phyloP scores from a whole-genome alignment of 2,888 invertebrate genomes.

The Platerodrilus igneus region DNA sequence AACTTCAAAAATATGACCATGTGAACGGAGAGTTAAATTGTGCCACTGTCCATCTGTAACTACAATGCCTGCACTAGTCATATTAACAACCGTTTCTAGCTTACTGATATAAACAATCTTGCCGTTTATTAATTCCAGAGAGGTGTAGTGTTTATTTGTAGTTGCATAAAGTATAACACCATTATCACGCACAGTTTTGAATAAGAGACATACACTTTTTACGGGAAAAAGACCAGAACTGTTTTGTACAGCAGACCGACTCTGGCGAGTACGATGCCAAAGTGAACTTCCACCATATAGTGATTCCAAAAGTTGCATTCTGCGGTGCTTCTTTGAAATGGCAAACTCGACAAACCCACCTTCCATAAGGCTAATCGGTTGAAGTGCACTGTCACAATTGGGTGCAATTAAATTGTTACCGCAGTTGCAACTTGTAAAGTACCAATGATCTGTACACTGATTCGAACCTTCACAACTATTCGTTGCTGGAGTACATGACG shows the following conservation, averaged over 20 bases:
- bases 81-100: slow-evolving; percentile 73
- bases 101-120: slow-evolving; percentile 76
- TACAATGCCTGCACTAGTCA: slow-evolving; percentile 64
- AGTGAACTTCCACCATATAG: slow-evolving; percentile 69
- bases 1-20: slow-evolving; percentile 66
- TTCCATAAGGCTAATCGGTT: slow-evolving; percentile 72
- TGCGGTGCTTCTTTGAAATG: slow-evolving; percentile 76
- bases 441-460: slow-evolving; percentile 82
- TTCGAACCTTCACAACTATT: slow-evolving; percentile 62
- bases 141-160: slow-evolving; percentile 81
- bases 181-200: slow-evolving; percentile 72
- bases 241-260: slow-evolving; percentile 21
- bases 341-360: slow-evolving; percentile 74
- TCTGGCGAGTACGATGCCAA: slow-evolving; percentile 52
- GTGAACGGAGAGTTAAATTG: slow-evolving; percentile 71
- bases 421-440: slow-evolving; percentile 65
- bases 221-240: slow-evolving; percentile 46
- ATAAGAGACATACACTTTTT: slow-evolving; percentile 73
- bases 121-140: slow-evolving; percentile 72
- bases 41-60: slow-evolving; percentile 87
- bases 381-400: slow-evolving; percentile 73
- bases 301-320: slow-evolving; percentile 80
- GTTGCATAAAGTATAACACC: slow-evolving; percentile 84
- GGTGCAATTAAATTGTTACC: slow-evolving; percentile 68
- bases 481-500: slow-evolving; percentile 53